Base-by-base conservation (phyloP, 2,888 invertebrate species). In the Thysanoteuthis rhombus region DNA sequence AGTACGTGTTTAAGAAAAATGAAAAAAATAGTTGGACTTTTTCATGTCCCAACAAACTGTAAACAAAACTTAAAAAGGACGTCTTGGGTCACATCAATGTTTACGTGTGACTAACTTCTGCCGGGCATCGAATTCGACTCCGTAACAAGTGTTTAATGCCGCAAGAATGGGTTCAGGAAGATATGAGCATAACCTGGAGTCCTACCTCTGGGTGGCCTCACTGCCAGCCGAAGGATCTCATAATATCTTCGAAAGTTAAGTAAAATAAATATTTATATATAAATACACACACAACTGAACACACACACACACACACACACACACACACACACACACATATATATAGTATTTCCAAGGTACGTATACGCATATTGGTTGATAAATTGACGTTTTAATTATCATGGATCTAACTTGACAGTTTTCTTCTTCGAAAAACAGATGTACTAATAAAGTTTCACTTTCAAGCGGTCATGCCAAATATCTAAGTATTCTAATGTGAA, bases 201-300 rank as follows among this genome's bases (percentile, higher is more conserved):
- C 92, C n/a, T 92, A 92, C 45, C 92, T 92, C 3, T 92, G 92
- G 92, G 92, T 92, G n/a, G 92, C 92, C 28, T 92, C 92, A 19
- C 45, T 92, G 40, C 92, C 92, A 40, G 92, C 92, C 40, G 92
- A 92, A n/a, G 40, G 42, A 45, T n/a, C 92, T 19, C 92, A 92
- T 32, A 92, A 40, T n/a, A n/a, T 92, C 6, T 45, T 92, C 32
- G 92, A 92, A 92, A 92, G 92, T 92, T 92, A 92, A 92, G 92
- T 92, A 92, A 40, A 39, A 39, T 32, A 90, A 40, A 90, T 8
- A 25, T 90, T 40, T 90, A 90, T 22, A 90, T 90, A 90, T 90
- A 39, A 19, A 89, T 90, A 38, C 5, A n/a, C 42, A 5, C 32
- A 22, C 39, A 12, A 8, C 19, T 40, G 39, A 1, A 40, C 39